Evolutionary conservation across 2,113 vertebrate genomes (phyloP).

Genomic region (Ondatra zibethicus): DNA sequence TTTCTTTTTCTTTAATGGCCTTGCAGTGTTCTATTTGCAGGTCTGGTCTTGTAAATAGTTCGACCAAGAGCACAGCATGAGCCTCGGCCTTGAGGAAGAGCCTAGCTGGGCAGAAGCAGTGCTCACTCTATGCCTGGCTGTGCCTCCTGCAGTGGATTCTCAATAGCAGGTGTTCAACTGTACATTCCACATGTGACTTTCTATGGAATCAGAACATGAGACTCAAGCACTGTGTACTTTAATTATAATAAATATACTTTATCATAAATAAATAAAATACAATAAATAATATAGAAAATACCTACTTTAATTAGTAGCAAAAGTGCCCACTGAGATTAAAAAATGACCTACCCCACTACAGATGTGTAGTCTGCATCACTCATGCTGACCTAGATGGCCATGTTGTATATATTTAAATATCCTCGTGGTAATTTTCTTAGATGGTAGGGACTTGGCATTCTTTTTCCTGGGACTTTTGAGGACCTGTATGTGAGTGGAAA

Average conservation of each 20-base stretch:
- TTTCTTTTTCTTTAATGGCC: neutral
- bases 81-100: neutral
- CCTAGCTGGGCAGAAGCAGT: neutral
- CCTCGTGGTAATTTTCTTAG: neutral
- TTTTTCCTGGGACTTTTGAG: neutral
- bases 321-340: neutral
- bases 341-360: neutral
- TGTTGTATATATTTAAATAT: neutral
- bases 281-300: neutral
- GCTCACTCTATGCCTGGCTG: neutral
- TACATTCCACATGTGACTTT: neutral
- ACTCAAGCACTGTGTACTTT: neutral
- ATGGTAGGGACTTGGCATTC: neutral
- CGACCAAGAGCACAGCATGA: neutral
- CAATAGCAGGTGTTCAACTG: neutral
- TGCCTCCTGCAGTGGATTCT: rapidly evolving
- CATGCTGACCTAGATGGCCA: neutral
- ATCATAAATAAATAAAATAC: neutral
- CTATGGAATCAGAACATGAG: neutral
- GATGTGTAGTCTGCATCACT: neutral
- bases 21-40: neutral
- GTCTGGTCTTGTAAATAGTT: neutral
- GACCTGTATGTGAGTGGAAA: neutral
- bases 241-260: constrained; percentile 9
- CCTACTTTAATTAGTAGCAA: constrained; percentile 41